These are phyloP conservation scores for Ciconia stormi DNA, from an alignment of 2,113 vertebrate genomes.

Conservation along the genomic window DNA sequence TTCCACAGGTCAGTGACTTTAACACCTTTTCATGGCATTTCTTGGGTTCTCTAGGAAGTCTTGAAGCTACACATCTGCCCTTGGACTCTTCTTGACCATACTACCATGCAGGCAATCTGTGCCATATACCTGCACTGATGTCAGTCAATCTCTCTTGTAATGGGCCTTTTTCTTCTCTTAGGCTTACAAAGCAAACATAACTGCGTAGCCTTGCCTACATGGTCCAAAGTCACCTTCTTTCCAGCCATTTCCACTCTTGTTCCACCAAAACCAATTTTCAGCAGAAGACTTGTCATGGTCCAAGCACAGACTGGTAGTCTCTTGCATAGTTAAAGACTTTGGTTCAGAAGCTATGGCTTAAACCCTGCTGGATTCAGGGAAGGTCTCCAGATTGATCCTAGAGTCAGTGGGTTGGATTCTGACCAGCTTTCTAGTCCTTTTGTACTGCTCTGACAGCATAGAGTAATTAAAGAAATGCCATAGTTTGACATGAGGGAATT, in stretches of 20 bases:
- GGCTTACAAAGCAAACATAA: background rate
- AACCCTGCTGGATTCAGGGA: background rate
- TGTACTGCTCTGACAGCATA: background rate
- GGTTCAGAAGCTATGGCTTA: background rate
- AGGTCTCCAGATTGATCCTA: background rate
- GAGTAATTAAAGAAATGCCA: fast-evolving
- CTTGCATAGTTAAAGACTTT: background rate
- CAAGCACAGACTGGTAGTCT: background rate
- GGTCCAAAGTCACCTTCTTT: background rate
- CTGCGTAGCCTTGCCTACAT: background rate
- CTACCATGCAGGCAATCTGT: background rate
- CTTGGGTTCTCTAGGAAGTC: background rate
- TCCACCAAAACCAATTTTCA: background rate
- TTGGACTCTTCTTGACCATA: fast-evolving
- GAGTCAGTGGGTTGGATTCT: background rate
- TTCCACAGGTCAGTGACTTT: background rate
- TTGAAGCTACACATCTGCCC: background rate
- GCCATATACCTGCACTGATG: background rate
- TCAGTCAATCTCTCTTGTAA: background rate
- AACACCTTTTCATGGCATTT: background rate
- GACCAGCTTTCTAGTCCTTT: background rate
- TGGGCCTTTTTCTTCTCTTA: background rate
- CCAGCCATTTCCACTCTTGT: background rate
- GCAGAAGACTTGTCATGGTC: background rate
- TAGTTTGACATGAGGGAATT: background rate